Evolutionary conservation across 2,797 vertebrate species (phyloP), one percentile per base, ranked within the genome.

Genomic region (Scolopax rusticola): DNA sequence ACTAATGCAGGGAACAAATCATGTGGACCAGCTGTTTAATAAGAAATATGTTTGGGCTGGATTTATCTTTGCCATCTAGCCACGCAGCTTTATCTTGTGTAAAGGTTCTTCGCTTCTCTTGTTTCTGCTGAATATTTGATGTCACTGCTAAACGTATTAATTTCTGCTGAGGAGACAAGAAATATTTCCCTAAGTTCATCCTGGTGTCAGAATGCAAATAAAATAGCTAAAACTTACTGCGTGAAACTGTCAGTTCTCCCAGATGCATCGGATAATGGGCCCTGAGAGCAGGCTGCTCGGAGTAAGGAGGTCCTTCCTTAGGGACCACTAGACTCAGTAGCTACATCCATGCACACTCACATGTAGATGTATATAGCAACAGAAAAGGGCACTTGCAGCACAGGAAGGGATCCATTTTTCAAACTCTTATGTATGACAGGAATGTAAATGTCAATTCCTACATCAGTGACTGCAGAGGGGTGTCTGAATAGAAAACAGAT

Each of bases 1-100:
- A 43, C 61, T 78, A 94, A 90, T 6, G 17, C 61, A 74, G 81
- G 76, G 89, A 97, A 92, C 82, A 97, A 95, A 95, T 94, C 95
- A 69, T 11, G 60, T 4, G 75, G 88, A 61, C 32, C 20, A 94
- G 79, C 64, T 94, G 40, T 38, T 96, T 71, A 92, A 89, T 86
- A 78, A 59, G 89, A 94, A 94, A 90, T 92, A 59, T 69, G 89
- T 90, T 79, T 64, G 83, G 24, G 28, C 78, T 73, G 64, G 36
- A n/a, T 87, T 96, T 94, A 69, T 94, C 74, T 92, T 56, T 50
- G 64, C 95, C 75, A 40, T 40, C 91, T 9, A 71, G 57, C 56
- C 60, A 70, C 23, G 69, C 73, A 64, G 91, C 92, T 96, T 93
- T 70, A 64, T 45, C 86, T 85, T 47, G 27, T 56, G 45, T n/a